Conservation (phyloP, 2,113 vertebrate species). For the Setophaga petechia region DNA sequence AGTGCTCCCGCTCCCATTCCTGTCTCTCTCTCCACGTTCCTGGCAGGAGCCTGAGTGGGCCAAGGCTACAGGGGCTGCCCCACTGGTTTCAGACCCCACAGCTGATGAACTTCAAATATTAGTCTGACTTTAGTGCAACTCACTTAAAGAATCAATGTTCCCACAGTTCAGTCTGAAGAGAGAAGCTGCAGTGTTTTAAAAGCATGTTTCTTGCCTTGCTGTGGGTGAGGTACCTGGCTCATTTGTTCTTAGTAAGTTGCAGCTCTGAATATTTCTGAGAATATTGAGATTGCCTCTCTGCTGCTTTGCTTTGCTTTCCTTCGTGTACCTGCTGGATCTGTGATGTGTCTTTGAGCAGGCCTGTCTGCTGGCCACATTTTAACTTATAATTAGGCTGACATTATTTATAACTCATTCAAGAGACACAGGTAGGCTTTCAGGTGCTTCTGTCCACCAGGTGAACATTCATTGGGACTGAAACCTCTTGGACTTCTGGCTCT, state of each 20-base stretch:
- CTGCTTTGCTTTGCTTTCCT: neutral
- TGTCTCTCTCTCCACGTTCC: neutral
- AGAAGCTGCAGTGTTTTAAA: neutral
- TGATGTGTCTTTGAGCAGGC: neutral
- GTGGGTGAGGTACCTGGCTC: neutral
- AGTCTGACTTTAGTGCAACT: neutral
- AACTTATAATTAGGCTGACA: neutral
- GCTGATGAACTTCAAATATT: neutral
- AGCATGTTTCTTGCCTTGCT: neutral
- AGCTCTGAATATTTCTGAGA: neutral
- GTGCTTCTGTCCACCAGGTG: neutral
- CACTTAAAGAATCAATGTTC: neutral
- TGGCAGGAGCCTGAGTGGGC: neutral
- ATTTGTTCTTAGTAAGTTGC: neutral
- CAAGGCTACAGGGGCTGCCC: neutral
- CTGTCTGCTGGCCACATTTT: neutral
- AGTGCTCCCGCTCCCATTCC: neutral
- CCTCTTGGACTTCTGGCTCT: neutral
- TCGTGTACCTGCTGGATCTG: accelerated
- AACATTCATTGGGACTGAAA: accelerated
- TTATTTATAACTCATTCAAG: neutral
- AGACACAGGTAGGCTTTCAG: neutral
- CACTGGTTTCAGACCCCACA: neutral
- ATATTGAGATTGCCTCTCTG: neutral
- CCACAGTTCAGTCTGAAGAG: neutral